Conservation (phyloP, 2,113 vertebrate genomes). For the Gopherus evgoodei region DNA sequence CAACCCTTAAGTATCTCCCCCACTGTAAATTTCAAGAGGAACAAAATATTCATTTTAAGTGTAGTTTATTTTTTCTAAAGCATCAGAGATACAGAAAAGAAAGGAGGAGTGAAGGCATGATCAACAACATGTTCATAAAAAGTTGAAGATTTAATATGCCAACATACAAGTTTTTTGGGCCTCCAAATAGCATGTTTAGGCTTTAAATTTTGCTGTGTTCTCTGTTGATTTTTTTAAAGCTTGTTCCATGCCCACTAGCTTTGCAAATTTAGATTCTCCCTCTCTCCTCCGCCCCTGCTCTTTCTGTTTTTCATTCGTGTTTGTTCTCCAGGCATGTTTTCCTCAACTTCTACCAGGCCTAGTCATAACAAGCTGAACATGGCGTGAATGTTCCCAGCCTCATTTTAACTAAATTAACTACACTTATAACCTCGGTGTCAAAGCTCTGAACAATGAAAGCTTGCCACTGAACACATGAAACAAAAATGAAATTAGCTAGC, state of each 20-base stretch:
- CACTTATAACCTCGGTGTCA: constrained; percentile 77
- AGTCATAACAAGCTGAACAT: constrained; percentile 47
- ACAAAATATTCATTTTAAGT: not conserved
- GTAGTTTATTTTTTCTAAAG: not conserved
- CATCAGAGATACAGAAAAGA: not conserved
- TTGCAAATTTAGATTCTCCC: not conserved
- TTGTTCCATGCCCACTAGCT: not conserved
- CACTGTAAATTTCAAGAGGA: not conserved
- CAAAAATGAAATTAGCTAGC: constrained; percentile 85
- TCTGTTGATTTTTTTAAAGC: not conserved
- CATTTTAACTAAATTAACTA: constrained; percentile 82
- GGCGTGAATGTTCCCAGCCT: constrained; percentile 62
- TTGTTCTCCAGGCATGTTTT: not conserved
- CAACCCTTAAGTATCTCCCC: not conserved
- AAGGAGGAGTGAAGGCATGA: not conserved
- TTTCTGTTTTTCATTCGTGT: not conserved
- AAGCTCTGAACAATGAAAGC: constrained; percentile 76
- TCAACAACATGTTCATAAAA: not conserved
- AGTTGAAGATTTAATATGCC: not conserved
- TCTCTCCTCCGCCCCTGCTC: not conserved
- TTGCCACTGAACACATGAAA: constrained; percentile 79
- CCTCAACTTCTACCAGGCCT: constrained; percentile 50
- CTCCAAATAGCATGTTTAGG: not conserved
- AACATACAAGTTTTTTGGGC: not conserved
- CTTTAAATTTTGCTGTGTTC: not conserved